These are phyloP conservation scores for Gymnoscelis rufifasciata DNA, from an alignment of 2,888 invertebrate species.

Conservation along the genomic window DNA sequence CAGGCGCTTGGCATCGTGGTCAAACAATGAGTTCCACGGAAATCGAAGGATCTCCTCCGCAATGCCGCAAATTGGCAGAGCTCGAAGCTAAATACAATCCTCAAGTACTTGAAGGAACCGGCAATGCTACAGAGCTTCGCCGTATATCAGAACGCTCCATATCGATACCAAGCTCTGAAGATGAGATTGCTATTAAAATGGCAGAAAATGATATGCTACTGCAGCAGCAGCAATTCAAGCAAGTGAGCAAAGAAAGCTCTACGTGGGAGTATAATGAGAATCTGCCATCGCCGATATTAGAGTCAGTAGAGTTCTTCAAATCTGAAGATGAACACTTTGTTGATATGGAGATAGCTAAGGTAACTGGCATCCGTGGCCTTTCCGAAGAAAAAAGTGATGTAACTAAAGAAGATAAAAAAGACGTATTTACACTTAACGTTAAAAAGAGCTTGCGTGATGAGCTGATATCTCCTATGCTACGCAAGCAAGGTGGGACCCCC, in stretches of 20 bases:
- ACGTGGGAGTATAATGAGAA: conserved; percentile 82
- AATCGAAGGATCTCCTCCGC: conserved; percentile 87
- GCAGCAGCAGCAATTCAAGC: conserved; percentile 45
- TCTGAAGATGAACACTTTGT: conserved; percentile 78
- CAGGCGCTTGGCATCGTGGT: conserved; percentile 82
- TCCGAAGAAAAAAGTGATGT: conserved; percentile 56
- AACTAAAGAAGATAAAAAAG: conserved; percentile 49
- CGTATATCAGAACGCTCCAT: conserved; percentile 86
- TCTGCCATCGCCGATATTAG: conserved; percentile 81
- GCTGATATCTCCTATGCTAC: conserved; percentile 83
- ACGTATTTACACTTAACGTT: conserved; percentile 49
- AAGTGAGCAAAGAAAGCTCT: conserved; percentile 72
- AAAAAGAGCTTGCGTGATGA: conserved; percentile 82
- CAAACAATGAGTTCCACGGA: conserved; percentile 89
- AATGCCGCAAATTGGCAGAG: conserved; percentile 82
- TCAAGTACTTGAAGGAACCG: conserved; percentile 81
- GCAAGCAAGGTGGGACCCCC: conserved; percentile 86
- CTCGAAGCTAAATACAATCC: conserved; percentile 82
- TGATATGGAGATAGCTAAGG: conserved; percentile 78
- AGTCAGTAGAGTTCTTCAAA: conserved; percentile 80
- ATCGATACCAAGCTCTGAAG: conserved; percentile 87
- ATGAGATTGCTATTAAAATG: conserved; percentile 81
- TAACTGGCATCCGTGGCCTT: conserved; percentile 61
- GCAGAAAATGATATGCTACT: conserved; percentile 49
- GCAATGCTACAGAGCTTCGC: conserved; percentile 82